phyloP scores from a whole-genome alignment of 2,888 invertebrate genomes.

The Therioaphis trifolii region DNA sequence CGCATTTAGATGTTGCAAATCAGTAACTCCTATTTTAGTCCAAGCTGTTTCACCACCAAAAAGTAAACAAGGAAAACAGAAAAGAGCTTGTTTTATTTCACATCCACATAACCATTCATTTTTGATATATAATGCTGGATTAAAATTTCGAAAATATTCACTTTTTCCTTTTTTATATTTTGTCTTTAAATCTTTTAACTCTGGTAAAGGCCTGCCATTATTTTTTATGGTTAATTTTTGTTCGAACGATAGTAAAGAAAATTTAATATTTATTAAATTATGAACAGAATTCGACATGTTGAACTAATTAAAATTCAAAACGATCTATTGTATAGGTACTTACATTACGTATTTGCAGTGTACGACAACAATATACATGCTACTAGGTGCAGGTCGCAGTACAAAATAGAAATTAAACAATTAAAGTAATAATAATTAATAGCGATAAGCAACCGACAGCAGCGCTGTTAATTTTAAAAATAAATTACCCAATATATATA shows the following conservation, averaged over 20 bases:
- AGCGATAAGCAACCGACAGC: too few relatives aligned
- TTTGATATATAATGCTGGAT: not conserved
- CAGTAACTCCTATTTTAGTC: too few relatives aligned
- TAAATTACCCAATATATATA: too few relatives aligned
- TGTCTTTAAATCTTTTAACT: not conserved
- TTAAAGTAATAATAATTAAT: too few relatives aligned
- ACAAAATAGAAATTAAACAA: not conserved
- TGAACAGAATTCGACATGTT: slow-evolving; percentile 16
- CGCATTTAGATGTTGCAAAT: too few relatives aligned
- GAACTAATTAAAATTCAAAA: slow-evolving; percentile 15
- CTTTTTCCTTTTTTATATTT: slow-evolving; percentile 21
- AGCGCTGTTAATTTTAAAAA: too few relatives aligned
- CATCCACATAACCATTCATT: slow-evolving; percentile 29
- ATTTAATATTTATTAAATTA: slow-evolving; percentile 27
- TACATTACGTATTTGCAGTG: too few relatives aligned
- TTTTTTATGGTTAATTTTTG: slow-evolving; percentile 17
- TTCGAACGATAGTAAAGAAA: slow-evolving; percentile 13
- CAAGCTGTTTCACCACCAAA: too few relatives aligned
- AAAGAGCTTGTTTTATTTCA: slow-evolving; percentile 28
- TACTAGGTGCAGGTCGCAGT: not conserved
- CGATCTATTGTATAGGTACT: not conserved
- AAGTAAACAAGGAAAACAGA: too few relatives aligned
- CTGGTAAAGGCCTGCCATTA: slow-evolving; percentile 2
- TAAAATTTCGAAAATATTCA: slow-evolving; percentile 24
- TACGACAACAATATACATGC: too few relatives aligned